phyloP scores from a whole-genome alignment of 2,113 vertebrate species.

The Triplophysa siluroides region DNA sequence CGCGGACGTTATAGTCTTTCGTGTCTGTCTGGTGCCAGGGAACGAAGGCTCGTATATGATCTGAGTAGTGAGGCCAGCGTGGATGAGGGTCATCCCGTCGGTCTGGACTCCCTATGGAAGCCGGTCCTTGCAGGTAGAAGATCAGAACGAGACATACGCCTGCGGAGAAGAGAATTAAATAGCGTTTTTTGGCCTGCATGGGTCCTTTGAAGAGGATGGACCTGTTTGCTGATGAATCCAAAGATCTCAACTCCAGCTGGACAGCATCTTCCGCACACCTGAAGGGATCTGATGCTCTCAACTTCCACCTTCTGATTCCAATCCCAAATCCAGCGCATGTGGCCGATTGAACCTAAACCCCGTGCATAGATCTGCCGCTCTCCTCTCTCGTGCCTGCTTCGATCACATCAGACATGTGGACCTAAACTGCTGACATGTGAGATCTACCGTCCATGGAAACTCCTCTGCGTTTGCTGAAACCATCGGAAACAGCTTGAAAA shows the following conservation, averaged over 20 bases:
- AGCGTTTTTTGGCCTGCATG: conserved; percentile 99
- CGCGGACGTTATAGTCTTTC: conserved; percentile 73
- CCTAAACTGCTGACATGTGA: conserved; percentile 3
- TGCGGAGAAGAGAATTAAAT: conserved; percentile 88
- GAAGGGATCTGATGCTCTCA: conserved; percentile 82
- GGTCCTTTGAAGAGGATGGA: conserved; percentile 81
- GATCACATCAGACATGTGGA: conserved; percentile 6
- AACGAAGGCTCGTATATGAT: conserved; percentile 78
- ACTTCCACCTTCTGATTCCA: conserved; percentile 84
- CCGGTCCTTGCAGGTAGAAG: conserved; percentile 83
- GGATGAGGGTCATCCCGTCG: conserved; percentile 76
- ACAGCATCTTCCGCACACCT: conserved; percentile 85
- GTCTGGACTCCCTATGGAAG: conserved; percentile 72
- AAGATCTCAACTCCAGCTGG: conserved; percentile 80
- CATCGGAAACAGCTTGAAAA: background rate
- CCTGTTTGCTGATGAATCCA: conserved; percentile 78
- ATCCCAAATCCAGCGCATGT: conserved; percentile 94
- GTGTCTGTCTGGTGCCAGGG: conserved; percentile 75
- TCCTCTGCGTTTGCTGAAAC: background rate
- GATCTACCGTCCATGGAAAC: background rate
- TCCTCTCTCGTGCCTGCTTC: conserved; percentile 73
- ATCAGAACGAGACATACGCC: conserved; percentile 83
- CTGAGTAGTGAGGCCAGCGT: conserved; percentile 82
- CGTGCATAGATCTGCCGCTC: conserved; percentile 65
- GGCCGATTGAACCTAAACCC: conserved; percentile 84